A percentile compares a stretch with the other conserved stretches of the same genome.
Evolutionary conservation across 2,888 invertebrate genomes (phyloP).

Genomic region (Prenolepis imparis): DNA sequence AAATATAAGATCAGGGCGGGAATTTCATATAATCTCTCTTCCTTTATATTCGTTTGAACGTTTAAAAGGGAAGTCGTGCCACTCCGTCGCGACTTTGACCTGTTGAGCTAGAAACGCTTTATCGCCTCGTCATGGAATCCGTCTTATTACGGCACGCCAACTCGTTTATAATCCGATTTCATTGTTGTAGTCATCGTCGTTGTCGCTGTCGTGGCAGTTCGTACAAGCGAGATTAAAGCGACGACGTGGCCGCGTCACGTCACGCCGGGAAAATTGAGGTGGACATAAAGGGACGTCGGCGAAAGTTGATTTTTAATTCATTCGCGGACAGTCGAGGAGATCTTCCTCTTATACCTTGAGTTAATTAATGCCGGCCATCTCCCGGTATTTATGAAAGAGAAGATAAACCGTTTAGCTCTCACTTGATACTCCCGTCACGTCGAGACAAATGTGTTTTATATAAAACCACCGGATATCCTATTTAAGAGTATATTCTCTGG

Average conservation of each 20-base stretch:
- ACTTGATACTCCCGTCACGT: not conserved
- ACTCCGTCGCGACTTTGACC: slow-evolving; percentile 21
- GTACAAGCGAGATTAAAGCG: slow-evolving; percentile 74
- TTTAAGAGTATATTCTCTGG: not conserved
- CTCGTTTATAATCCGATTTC: slow-evolving; percentile 77
- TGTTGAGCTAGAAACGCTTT: slow-evolving; percentile 49
- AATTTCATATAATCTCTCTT: not conserved
- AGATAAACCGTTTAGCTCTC: slow-evolving; percentile 32
- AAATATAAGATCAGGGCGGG: not conserved
- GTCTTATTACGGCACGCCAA: slow-evolving; percentile 69
- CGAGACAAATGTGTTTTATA: not conserved
- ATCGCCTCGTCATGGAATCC: slow-evolving; percentile 45
- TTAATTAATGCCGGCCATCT: slow-evolving; percentile 8
- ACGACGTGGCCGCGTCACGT: slow-evolving; percentile 29
- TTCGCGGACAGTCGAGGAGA: slow-evolving; percentile 27
- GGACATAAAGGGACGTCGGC: slow-evolving; percentile 26
- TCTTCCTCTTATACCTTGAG: not conserved
- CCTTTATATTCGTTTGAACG: not conserved
- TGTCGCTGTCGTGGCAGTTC: slow-evolving; percentile 59
- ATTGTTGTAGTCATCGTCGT: slow-evolving; percentile 69
- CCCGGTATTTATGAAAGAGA: slow-evolving; percentile 9
- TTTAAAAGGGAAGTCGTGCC: not conserved
- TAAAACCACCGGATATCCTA: not conserved
- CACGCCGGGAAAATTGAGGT: slow-evolving; percentile 43
- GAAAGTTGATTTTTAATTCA: slow-evolving; percentile 51